Evolutionary conservation across 2,888 invertebrate genomes (phyloP).

Genomic region (Campoplex capitator): DNA sequence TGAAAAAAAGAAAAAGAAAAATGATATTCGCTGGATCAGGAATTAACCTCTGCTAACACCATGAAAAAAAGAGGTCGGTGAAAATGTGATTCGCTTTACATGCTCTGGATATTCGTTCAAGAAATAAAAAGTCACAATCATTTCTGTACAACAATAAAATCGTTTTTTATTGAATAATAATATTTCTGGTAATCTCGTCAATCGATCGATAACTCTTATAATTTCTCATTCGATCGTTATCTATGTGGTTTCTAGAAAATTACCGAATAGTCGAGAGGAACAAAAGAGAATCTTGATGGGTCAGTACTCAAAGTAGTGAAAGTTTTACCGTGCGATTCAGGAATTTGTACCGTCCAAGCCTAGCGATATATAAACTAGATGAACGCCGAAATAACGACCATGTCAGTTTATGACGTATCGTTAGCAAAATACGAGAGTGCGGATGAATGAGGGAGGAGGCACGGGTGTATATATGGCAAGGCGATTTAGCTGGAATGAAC

Average conservation of each 20-base stretch:
- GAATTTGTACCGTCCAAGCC: slow-evolving; percentile 26
- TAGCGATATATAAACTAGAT: slow-evolving; percentile 10
- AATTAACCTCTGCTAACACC: not conserved
- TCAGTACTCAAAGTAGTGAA: not conserved
- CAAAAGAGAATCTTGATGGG: slow-evolving; percentile 43
- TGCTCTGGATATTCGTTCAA: not conserved
- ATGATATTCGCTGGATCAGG: not conserved
- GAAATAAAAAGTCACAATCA: not conserved
- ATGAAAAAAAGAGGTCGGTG: not conserved
- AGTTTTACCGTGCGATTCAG: slow-evolving; percentile 30
- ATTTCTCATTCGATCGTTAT: not conserved
- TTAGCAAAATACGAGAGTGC: slow-evolving; percentile 50
- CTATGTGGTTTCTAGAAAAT: not conserved
- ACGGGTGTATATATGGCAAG: slow-evolving; percentile 11
- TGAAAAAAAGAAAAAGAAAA: not conserved
- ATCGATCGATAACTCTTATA: not conserved
- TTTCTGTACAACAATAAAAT: not conserved
- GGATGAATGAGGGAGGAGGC: not conserved
- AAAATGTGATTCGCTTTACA: not conserved
- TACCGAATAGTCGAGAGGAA: not conserved
- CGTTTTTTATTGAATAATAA: not conserved
- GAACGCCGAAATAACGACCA: slow-evolving; percentile 55
- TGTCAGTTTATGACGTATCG: slow-evolving; percentile 65
- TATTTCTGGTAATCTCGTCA: not conserved
- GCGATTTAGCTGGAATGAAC: slow-evolving; percentile 49